Conservation (phyloP, 1,140 invertebrate genomes). For the Cepaea nemoralis region DNA sequence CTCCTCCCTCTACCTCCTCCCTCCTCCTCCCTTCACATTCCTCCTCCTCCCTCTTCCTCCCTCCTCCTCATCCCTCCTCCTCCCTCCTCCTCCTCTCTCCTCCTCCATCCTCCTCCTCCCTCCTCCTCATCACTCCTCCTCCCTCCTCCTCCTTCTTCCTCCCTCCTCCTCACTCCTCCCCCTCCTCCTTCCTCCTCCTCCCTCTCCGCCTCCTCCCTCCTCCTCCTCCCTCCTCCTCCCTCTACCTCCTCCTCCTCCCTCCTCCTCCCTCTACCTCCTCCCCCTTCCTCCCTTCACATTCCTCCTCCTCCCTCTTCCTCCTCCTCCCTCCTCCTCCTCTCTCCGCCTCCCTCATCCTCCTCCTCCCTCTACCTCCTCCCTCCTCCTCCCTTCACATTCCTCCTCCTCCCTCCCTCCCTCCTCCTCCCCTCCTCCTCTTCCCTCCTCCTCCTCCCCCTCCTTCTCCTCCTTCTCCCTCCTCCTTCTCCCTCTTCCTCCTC, state of each 20-base stretch:
- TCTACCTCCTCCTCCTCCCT: slow-evolving; percentile 10
- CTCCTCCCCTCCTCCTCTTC: neutral
- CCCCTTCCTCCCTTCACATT: neutral
- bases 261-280: neutral
- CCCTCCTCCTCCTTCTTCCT: slow-evolving; percentile 32
- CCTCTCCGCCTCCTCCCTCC: no score
- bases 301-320: neutral
- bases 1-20: neutral
- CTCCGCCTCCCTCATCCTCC: no score
- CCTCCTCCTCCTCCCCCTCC: neutral
- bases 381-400: no score
- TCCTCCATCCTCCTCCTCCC: no score
- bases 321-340: neutral
- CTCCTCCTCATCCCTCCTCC: no score
- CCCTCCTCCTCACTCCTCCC: no score
- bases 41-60: no score
- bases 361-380: no score
- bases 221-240: slow-evolving; percentile 32
- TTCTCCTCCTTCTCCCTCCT: slow-evolving; percentile 1
- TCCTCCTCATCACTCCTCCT: no score
- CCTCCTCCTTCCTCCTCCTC: no score
- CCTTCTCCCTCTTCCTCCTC: slow-evolving; percentile 6
- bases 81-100: no score
- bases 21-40: no score
- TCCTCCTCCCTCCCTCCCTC: neutral